phyloP scores from a whole-genome alignment of 2,113 vertebrate genomes.

The Callipepla californica region DNA sequence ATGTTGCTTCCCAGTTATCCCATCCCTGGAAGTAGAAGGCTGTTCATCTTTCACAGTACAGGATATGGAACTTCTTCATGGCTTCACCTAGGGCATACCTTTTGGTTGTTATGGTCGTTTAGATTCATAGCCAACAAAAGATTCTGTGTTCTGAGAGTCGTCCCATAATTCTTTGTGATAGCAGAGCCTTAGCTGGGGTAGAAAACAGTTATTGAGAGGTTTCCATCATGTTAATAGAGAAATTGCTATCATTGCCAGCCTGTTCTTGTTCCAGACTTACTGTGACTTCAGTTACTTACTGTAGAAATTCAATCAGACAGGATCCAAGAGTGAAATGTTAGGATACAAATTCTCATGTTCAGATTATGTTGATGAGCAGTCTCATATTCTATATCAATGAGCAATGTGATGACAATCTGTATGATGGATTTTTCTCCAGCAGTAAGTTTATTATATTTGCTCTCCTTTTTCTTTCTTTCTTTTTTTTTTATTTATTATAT shows the following conservation, averaged over 20 bases:
- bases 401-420: neutral
- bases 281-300: neutral
- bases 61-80: neutral
- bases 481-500: no score
- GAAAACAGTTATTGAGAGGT: neutral
- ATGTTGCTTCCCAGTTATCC: neutral
- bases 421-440: neutral
- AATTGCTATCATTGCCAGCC: neutral
- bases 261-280: neutral
- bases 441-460: neutral
- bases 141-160: neutral
- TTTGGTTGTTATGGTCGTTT: neutral
- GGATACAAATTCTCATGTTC: neutral
- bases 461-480: neutral
- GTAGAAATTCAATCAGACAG: neutral
- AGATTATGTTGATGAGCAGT: neutral
- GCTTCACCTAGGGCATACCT: neutral
- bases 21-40: neutral
- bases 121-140: neutral
- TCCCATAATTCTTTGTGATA: neutral
- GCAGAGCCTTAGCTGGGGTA: neutral
- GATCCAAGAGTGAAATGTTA: neutral
- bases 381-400: neutral
- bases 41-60: neutral
- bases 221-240: neutral